A percentile compares a stretch with the other conserved stretches of the same genome.
These are phyloP conservation scores for Cirrhinus molitorella DNA, from an alignment of 2,797 vertebrate genomes.

Conservation along the genomic window DNA sequence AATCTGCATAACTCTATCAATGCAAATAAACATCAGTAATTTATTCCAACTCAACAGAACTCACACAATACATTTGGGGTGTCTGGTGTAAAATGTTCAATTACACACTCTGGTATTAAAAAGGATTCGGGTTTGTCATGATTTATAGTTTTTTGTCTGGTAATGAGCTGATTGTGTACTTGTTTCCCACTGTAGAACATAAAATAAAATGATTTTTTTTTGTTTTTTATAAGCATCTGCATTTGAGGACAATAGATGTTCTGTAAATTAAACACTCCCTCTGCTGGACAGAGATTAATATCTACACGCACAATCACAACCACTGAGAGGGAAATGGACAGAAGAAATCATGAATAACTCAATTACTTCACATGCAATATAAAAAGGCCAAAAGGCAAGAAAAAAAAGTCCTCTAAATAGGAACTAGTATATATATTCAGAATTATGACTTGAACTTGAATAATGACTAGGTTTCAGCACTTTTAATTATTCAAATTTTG, in stretches of 20 bases:
- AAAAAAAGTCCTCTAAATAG: neutral
- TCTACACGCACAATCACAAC: neutral
- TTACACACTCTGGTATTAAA: constrained; percentile 24
- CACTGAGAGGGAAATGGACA: neutral
- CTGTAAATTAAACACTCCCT: constrained; percentile 78
- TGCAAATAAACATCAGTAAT: constrained; percentile 16
- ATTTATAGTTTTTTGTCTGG: constrained; percentile 11
- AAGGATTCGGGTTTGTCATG: constrained; percentile 21
- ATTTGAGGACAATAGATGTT: constrained; percentile 32
- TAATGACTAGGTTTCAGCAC: too few species aligned
- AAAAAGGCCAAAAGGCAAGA: neutral
- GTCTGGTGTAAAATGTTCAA: constrained; percentile 17
- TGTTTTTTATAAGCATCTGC: constrained; percentile 1
- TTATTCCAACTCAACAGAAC: constrained; percentile 25
- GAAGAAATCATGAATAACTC: neutral
- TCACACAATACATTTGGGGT: neutral
- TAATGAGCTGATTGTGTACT: constrained; percentile 15
- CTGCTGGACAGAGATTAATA: constrained; percentile 76
- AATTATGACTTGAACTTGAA: neutral
- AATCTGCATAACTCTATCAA: constrained; percentile 5
- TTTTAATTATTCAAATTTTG: neutral
- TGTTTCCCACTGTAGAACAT: constrained; percentile 19
- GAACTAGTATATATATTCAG: neutral
- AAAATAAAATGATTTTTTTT: neutral
- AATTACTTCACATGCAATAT: neutral